Conservation (phyloP, 2,113 vertebrate species). For the Phyllopteryx taeniolatus region DNA sequence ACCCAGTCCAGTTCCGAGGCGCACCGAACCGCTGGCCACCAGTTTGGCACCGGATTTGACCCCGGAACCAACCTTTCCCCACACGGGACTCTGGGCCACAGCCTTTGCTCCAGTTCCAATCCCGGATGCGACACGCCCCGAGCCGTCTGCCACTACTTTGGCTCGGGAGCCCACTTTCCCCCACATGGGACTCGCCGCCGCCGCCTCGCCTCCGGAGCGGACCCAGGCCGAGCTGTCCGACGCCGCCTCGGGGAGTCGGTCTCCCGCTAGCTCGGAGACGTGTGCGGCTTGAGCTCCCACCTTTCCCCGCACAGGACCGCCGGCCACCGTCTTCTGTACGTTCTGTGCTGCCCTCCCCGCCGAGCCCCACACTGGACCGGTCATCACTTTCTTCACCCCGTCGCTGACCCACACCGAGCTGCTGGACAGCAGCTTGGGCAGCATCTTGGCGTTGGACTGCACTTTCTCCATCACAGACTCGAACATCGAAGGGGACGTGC, state of each 20-base stretch:
- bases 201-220: slow-evolving; percentile 54
- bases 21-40: slow-evolving; percentile 41
- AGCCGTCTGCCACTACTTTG: slow-evolving; percentile 39
- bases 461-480: slow-evolving; percentile 51
- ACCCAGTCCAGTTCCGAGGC: slow-evolving; percentile 39
- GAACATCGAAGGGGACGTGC: slow-evolving; percentile 51
- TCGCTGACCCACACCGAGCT: slow-evolving; percentile 45
- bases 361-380: slow-evolving; percentile 48
- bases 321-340: slow-evolving; percentile 46
- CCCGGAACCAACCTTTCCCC: slow-evolving; percentile 55
- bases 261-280: slow-evolving; percentile 49
- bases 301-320: slow-evolving; percentile 56
- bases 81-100: slow-evolving; percentile 51
- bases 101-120: slow-evolving; percentile 47
- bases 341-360: slow-evolving; percentile 38
- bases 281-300: slow-evolving; percentile 44
- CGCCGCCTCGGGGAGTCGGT: slow-evolving; percentile 50
- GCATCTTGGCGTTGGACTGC: slow-evolving; percentile 20
- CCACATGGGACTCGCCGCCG: slow-evolving; percentile 51
- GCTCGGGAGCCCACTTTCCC: slow-evolving; percentile 53
- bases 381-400: slow-evolving; percentile 40
- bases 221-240: slow-evolving; percentile 39
- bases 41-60: slow-evolving; percentile 52
- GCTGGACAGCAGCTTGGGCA: slow-evolving; percentile 53
- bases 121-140: slow-evolving; percentile 38